A percentile compares a stretch with the other conserved stretches of the same genome.
phyloP scores from a whole-genome alignment of 2,888 invertebrate species.

The Mimachlamys varia region DNA sequence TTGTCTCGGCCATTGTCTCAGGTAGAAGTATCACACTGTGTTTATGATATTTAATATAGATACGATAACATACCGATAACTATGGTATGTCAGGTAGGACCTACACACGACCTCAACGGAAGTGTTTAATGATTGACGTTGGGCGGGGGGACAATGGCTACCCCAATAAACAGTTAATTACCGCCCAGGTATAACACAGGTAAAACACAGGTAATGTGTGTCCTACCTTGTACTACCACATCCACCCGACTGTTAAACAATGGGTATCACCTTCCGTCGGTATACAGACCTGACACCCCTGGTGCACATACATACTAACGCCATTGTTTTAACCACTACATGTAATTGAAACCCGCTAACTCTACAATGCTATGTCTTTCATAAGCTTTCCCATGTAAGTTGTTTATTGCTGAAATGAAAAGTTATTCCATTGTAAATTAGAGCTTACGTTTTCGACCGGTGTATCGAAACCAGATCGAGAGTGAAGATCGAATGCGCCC shows the following conservation, averaged over 20 bases:
- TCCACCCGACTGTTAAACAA: conserved; percentile 21
- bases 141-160: not conserved
- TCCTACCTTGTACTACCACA: not conserved
- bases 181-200: not conserved
- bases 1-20: not conserved
- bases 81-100: not conserved
- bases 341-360: not conserved
- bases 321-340: not conserved
- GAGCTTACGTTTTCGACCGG: not conserved
- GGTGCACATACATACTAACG: conserved; percentile 11
- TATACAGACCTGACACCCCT: not conserved
- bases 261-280: not conserved
- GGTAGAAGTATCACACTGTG: not conserved
- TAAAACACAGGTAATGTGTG: not conserved
- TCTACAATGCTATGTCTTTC: not conserved
- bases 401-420: not conserved
- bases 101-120: not conserved
- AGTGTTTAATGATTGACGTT: not conserved
- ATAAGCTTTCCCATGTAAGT: not conserved
- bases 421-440: not conserved
- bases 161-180: conserved; percentile 25
- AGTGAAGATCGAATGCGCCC: not conserved
- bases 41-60: conserved; percentile 34
- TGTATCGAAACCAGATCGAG: not conserved
- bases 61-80: not conserved